A percentile compares a stretch with the other conserved stretches of the same genome.
Evolutionary conservation across 2,888 invertebrate species (phyloP).

Genomic region (Luperina testacea): DNA sequence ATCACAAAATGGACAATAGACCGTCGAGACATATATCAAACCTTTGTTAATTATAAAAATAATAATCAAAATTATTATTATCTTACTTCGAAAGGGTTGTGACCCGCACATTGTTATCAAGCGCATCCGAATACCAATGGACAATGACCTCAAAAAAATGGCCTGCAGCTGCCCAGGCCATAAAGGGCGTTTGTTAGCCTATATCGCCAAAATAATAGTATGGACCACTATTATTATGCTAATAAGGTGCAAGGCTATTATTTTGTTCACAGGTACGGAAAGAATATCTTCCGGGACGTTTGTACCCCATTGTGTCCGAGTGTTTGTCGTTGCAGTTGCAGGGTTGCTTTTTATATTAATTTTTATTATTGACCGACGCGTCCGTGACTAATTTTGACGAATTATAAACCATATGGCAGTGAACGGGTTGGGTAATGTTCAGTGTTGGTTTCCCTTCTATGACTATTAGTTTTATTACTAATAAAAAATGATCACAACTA

Average conservation of each 20-base stretch:
- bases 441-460: slow-evolving; percentile 44
- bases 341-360: slow-evolving; percentile 75
- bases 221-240: slow-evolving; percentile 86
- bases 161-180: slow-evolving; percentile 84
- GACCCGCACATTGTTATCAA: slow-evolving; percentile 76
- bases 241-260: slow-evolving; percentile 86
- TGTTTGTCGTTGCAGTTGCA: slow-evolving; percentile 76
- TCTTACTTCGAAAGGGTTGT: slow-evolving; percentile 72
- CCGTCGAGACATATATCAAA: slow-evolving; percentile 25
- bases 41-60: slow-evolving; percentile 52
- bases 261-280: slow-evolving; percentile 84
- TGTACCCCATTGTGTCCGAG: slow-evolving; percentile 77
- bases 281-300: slow-evolving; percentile 80
- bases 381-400: slow-evolving; percentile 86
- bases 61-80: slow-evolving; percentile 49
- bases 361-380: slow-evolving; percentile 77
- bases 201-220: slow-evolving; percentile 86
- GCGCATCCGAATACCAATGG: slow-evolving; percentile 82
- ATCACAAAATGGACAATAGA: slow-evolving; percentile 37
- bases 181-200: slow-evolving; percentile 83
- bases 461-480: slow-evolving; percentile 17
- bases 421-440: slow-evolving; percentile 55
- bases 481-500: background rate
- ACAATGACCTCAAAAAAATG: slow-evolving; percentile 81
- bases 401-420: slow-evolving; percentile 80